Evolutionary conservation across 1,140 invertebrate species (phyloP).

Genomic region (Eciton burchellii): DNA sequence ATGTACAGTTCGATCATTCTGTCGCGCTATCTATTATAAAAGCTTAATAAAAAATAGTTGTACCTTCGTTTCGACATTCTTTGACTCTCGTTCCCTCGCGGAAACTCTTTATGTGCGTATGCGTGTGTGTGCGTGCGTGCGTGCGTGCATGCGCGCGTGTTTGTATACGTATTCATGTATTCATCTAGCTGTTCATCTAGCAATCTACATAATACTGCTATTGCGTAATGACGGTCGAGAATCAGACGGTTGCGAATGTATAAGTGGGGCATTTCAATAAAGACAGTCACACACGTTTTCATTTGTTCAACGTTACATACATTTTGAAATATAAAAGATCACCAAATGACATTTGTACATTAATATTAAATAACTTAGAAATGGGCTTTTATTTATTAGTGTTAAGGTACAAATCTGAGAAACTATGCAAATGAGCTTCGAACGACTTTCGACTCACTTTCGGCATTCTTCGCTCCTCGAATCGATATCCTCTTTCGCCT

Average conservation of each 20-base stretch:
- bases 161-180: no score
- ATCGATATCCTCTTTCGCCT: background rate
- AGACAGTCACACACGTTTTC: constrained; percentile 31
- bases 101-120: constrained; percentile 6
- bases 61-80: background rate
- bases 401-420: constrained; percentile 72
- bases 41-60: constrained; percentile 31
- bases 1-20: constrained; percentile 22
- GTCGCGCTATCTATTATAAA: constrained; percentile 40
- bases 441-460: constrained; percentile 47
- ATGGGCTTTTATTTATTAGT: constrained; percentile 72
- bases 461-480: constrained; percentile 34
- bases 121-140: no score
- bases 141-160: no score
- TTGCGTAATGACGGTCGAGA: background rate
- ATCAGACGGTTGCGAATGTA: background rate
- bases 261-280: constrained; percentile 49
- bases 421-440: constrained; percentile 58
- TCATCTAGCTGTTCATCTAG: constrained; percentile 3
- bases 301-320: constrained; percentile 61
- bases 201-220: constrained; percentile 19
- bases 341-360: constrained; percentile 75
- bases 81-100: background rate
- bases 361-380: constrained; percentile 81
- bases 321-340: constrained; percentile 63